phyloP scores from a whole-genome alignment of 2,888 invertebrate species.

The Gymnosoma rotundatum region DNA sequence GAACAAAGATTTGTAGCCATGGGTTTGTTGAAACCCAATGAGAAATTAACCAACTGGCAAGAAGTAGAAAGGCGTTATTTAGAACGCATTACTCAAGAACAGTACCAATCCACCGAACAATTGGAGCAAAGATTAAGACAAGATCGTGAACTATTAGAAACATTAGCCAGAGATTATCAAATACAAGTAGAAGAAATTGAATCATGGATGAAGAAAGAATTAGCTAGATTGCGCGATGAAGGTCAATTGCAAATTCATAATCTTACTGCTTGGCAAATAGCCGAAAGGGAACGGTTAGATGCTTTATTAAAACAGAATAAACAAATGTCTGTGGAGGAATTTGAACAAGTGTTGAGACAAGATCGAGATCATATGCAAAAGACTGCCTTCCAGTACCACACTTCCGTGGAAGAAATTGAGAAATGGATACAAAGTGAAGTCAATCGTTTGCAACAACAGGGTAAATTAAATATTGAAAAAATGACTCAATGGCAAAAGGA shows the following conservation, averaged over 20 bases:
- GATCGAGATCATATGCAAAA: constrained; percentile 80
- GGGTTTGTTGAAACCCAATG: constrained; percentile 79
- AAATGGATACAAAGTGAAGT: constrained; percentile 80
- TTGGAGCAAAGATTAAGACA: constrained; percentile 78
- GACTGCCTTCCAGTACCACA: constrained; percentile 80
- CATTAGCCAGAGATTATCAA: constrained; percentile 78
- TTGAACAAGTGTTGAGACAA: constrained; percentile 76
- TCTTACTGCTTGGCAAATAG: constrained; percentile 79
- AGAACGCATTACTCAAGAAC: constrained; percentile 77
- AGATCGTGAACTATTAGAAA: constrained; percentile 78
- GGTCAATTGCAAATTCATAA: constrained; percentile 79
- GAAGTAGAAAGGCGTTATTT: constrained; percentile 79
- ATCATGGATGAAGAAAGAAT: constrained; percentile 79
- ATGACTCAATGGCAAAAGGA: constrained; percentile 79
- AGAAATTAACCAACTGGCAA: constrained; percentile 79
- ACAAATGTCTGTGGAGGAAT: constrained; percentile 78
- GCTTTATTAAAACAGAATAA: constrained; percentile 76
- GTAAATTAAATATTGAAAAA: constrained; percentile 77
- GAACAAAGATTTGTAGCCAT: constrained; percentile 78
- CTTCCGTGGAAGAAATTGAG: constrained; percentile 80
- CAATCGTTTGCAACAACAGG: constrained; percentile 76
- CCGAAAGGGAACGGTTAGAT: constrained; percentile 78
- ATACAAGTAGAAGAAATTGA: constrained; percentile 80
- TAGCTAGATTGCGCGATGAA: constrained; percentile 79
- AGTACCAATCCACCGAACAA: constrained; percentile 79